These are phyloP conservation scores for Chelon labrosus DNA, from an alignment of 2,797 vertebrate species.

Conservation along the genomic window DNA sequence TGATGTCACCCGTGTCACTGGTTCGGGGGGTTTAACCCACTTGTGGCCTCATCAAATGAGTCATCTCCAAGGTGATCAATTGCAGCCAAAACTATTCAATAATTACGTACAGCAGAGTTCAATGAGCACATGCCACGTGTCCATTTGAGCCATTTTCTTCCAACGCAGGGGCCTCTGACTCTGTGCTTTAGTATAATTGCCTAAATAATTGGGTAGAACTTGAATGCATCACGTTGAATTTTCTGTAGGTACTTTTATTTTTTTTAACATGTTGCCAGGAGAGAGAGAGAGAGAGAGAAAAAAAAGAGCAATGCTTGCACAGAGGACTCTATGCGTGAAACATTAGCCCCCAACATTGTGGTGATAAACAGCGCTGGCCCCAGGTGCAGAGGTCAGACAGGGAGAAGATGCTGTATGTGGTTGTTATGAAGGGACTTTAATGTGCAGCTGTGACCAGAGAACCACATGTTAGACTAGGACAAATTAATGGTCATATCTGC, in stretches of 20 bases:
- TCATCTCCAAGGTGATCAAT: not conserved
- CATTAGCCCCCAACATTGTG: too few relatives aligned
- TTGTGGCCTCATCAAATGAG: constrained; percentile 5
- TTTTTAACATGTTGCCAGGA: not conserved
- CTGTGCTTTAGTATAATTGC: constrained; percentile 19
- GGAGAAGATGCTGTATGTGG: not conserved
- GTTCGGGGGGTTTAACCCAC: not conserved
- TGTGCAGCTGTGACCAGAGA: not conserved
- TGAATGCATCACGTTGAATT: not conserved
- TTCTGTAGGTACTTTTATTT: not conserved
- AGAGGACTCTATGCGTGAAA: not conserved
- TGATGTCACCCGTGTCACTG: not conserved
- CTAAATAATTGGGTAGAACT: not conserved
- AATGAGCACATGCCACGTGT: not conserved
- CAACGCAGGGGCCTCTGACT: not conserved
- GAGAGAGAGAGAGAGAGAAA: not conserved
- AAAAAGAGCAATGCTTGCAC: not conserved
- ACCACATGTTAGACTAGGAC: fast-evolving
- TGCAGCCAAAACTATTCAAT: constrained; percentile 4
- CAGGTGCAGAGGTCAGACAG: not conserved
- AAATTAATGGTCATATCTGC: not conserved
- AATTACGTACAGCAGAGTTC: constrained; percentile 10
- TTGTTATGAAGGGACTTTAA: not conserved
- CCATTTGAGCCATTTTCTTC: constrained; percentile 46
- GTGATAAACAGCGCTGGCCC: not conserved